Conservation (phyloP, 2,797 vertebrate species). For the Moxostoma hubbsi region DNA sequence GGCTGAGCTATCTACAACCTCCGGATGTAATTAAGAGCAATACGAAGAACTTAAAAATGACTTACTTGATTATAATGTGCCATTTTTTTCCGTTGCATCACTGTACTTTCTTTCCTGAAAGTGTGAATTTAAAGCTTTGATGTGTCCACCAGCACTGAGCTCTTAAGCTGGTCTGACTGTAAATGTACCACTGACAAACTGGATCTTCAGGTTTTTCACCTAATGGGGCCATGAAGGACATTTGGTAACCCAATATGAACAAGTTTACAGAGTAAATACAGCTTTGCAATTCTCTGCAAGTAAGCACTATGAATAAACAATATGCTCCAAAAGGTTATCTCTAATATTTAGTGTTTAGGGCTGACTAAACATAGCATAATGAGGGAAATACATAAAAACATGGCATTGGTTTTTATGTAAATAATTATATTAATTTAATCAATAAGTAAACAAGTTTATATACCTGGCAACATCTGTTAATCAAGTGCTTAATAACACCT, state of each 20-base stretch:
- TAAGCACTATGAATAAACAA: slow-evolving; percentile 21
- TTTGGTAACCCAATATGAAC: slow-evolving; percentile 16
- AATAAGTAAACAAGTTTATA: too few species aligned
- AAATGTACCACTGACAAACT: slow-evolving; percentile 57
- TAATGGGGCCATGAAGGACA: slow-evolving; percentile 64
- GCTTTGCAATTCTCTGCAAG: slow-evolving; percentile 55
- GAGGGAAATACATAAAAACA: not conserved
- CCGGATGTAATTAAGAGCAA: not conserved
- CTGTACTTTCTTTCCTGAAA: slow-evolving; percentile 54
- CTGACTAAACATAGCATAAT: not conserved
- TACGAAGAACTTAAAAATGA: slow-evolving; percentile 9
- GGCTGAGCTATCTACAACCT: not conserved
- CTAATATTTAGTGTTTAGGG: not conserved
- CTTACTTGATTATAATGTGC: slow-evolving; percentile 77
- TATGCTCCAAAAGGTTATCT: slow-evolving; percentile 30
- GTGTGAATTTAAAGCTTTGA: slow-evolving; percentile 9
- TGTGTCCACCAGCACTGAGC: slow-evolving; percentile 30
- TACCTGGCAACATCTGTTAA: not conserved
- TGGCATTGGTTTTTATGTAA: not conserved
- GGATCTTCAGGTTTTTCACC: slow-evolving; percentile 68
- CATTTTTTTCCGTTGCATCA: slow-evolving; percentile 68
- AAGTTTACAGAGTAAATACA: slow-evolving; percentile 72
- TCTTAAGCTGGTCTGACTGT: slow-evolving; percentile 58
- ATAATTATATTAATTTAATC: too few species aligned
- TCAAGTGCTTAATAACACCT: not conserved